Percentiles rank a stretch among this genome's conserved stretches.
Evolutionary conservation across 1,140 invertebrate genomes (phyloP).

Genomic region (Sweltsa coloradensis): DNA sequence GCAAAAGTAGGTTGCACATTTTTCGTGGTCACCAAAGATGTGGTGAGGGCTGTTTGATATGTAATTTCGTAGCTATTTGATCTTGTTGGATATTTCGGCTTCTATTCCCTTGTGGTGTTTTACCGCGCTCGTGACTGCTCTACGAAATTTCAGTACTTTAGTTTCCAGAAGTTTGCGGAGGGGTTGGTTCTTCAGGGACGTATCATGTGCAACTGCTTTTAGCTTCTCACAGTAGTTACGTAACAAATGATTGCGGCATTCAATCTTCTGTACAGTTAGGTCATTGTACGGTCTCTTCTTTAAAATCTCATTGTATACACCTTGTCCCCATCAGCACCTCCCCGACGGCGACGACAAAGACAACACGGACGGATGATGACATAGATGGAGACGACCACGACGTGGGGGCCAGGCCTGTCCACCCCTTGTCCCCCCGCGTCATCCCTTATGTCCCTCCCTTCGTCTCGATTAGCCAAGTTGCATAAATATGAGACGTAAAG

Average conservation of each 20-base stretch:
- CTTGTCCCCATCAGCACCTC: too few species aligned
- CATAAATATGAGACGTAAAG: too few species aligned
- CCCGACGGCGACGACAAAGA: too few species aligned
- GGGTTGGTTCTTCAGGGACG: background rate
- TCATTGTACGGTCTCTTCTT: constrained; percentile 17
- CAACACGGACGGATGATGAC: too few species aligned
- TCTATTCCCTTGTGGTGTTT: background rate
- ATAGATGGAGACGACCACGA: too few species aligned
- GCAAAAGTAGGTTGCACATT: constrained; percentile 21
- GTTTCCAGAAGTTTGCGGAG: constrained; percentile 9
- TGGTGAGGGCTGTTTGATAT: constrained; percentile 23
- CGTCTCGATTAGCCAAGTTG: too few species aligned
- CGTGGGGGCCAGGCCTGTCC: too few species aligned
- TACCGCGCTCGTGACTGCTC: constrained; percentile 13
- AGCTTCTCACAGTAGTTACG: constrained; percentile 21
- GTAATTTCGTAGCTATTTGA: constrained; percentile 17
- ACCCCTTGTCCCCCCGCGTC: too few species aligned
- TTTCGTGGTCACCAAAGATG: constrained; percentile 27
- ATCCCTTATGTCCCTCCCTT: too few species aligned
- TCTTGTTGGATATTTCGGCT: background rate
- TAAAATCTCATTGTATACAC: too few species aligned
- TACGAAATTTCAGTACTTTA: constrained; percentile 14
- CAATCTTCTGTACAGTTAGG: constrained; percentile 20
- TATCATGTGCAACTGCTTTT: constrained; percentile 7
- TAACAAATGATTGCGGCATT: constrained; percentile 25